Evolutionary conservation across 2,888 invertebrate genomes (phyloP).

Genomic region (Smittia sp.): DNA sequence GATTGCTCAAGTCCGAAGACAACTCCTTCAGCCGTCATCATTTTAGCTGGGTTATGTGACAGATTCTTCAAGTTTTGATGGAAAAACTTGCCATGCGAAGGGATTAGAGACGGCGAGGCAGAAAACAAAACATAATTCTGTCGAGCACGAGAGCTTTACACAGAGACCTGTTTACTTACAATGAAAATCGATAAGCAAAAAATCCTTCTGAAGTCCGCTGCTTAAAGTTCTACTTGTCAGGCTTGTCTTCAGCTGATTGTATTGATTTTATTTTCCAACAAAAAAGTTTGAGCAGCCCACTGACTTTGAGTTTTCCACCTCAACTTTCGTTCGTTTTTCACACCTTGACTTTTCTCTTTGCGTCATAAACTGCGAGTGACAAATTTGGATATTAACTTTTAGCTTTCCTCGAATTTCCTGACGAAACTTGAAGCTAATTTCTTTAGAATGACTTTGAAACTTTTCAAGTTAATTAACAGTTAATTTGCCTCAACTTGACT

Average conservation of each 20-base stretch:
- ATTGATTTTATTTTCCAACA: conserved; percentile 19
- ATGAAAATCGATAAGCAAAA: conserved; percentile 25
- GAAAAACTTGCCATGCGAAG: not conserved
- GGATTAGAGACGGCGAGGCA: not conserved
- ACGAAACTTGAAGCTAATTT: conserved; percentile 1
- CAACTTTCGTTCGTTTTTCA: not conserved
- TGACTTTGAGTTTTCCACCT: not conserved
- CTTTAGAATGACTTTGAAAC: not conserved
- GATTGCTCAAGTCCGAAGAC: too few relatives aligned
- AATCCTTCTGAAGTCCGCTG: not conserved
- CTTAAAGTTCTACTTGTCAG: not conserved
- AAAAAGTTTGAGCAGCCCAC: not conserved
- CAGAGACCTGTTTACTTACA: not conserved
- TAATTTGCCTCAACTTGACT: not conserved
- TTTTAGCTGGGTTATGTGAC: too few relatives aligned
- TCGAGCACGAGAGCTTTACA: too few relatives aligned
- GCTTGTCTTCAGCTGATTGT: conserved; percentile 12
- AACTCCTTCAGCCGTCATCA: too few relatives aligned
- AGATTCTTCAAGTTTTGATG: not conserved
- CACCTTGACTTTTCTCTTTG: not conserved
- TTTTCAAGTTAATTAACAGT: not conserved
- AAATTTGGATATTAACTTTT: not conserved
- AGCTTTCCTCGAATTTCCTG: not conserved
- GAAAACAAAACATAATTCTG: not conserved
- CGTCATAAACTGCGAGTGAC: not conserved